Evolutionary conservation across 2,888 invertebrate species (phyloP), one percentile per base, ranked within the genome.

Genomic region (Apamea monoglypha): DNA sequence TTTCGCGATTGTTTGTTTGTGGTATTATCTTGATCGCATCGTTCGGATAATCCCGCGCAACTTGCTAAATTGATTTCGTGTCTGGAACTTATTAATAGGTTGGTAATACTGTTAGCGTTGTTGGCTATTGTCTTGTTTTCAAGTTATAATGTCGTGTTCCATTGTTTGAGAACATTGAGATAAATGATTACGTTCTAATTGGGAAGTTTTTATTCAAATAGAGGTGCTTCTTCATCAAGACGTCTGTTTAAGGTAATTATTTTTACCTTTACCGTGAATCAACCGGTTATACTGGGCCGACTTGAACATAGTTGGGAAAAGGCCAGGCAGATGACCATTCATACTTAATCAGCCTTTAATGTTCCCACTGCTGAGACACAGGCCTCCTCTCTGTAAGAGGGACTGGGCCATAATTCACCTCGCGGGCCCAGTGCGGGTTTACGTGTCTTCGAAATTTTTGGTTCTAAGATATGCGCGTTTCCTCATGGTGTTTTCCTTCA

Each of bases 1-100:
- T 91, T 91, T 90, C 82, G 87, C 86, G 78, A 91, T 92, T 92
- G 91, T 92, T 91, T 90, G 88, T 87, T 68, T 73, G 88, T 71
- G 88, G 88, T 81, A 88, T 90, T 89, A 88, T 87, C 87, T 83
- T 85, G 74, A 87, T 88, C 87, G 86, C 85, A 83, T 85, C 88
- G 87, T 88, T 87, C 81, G 82, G 88, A 87, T 90, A 89, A 90
- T 81, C 87, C 76, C 66, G n/a, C 77, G 75, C 78, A 83, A 90
- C 80, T 88, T 84, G 84, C 81, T 81, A 88, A 91, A 91, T 91
- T 89, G 89, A 91, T 89, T 89, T 88, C 82, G 82, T 91, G 84
- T 88, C 87, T 88, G 85, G 78, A 88, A 89, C 87, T 87, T 85
- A 88, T 89, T 91, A 91, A 88, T 82, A 87, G 86, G 81, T 85